phyloP scores from a whole-genome alignment of 2,888 invertebrate genomes.

The Parthenolecanium corni region DNA sequence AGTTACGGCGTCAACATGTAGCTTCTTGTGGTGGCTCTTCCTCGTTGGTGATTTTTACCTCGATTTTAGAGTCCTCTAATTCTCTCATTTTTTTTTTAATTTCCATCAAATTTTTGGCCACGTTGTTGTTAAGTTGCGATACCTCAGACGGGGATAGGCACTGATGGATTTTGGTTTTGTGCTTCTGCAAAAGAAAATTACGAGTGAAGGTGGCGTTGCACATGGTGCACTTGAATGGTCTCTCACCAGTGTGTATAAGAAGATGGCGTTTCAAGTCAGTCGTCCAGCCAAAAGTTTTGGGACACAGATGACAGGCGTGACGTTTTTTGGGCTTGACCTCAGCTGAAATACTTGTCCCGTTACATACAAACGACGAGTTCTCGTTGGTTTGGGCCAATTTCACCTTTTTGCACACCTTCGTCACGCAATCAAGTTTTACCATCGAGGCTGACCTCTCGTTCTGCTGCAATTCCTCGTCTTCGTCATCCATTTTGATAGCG shows the following conservation, averaged over 20 bases:
- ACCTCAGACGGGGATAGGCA: conserved; percentile 31
- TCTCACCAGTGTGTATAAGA: conserved; percentile 40
- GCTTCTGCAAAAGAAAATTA: conserved; percentile 40
- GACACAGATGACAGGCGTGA: conserved; percentile 37
- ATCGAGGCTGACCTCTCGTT: not conserved
- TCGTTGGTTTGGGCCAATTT: conserved; percentile 9
- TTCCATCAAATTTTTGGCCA: conserved; percentile 28
- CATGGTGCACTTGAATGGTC: conserved; percentile 39
- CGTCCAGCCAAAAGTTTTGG: conserved; percentile 40
- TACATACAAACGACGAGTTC: conserved; percentile 22
- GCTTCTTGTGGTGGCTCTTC: too few species aligned
- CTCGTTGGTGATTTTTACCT: not conserved
- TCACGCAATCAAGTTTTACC: not conserved
- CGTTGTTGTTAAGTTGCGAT: conserved; percentile 28
- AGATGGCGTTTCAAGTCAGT: conserved; percentile 41
- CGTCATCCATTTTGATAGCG: conserved; percentile 36
- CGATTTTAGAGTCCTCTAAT: conserved; percentile 26
- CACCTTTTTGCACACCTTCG: not conserved
- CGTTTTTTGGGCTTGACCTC: conserved; percentile 35
- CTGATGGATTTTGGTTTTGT: conserved; percentile 37
- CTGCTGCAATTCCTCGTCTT: not conserved
- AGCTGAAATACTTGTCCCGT: not conserved
- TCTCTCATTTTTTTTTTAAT: conserved; percentile 31
- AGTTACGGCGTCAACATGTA: too few species aligned
- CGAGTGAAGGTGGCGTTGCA: conserved; percentile 40